These are phyloP conservation scores for Criorhina ranunculi DNA, from an alignment of 2,888 invertebrate species.

Conservation along the genomic window DNA sequence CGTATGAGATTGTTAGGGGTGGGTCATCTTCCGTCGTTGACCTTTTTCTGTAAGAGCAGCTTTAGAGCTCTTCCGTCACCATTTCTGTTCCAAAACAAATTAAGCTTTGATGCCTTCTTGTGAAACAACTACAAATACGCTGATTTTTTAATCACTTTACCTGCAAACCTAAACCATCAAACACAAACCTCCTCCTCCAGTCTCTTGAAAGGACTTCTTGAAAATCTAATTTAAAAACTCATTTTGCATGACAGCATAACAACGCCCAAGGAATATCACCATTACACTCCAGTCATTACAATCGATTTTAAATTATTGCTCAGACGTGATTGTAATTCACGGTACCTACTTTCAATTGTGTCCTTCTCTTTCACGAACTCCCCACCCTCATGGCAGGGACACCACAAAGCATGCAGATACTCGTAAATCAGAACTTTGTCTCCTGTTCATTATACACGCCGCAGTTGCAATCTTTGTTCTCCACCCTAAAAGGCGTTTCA, in stretches of 20 bases:
- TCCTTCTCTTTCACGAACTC: constrained; percentile 33
- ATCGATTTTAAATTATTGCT: constrained; percentile 82
- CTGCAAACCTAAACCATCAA: too few relatives aligned
- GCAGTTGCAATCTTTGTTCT: constrained; percentile 37
- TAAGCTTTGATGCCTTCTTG: too few relatives aligned
- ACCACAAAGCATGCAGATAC: constrained; percentile 12
- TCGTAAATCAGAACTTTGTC: constrained; percentile 30
- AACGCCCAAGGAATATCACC: constrained; percentile 21
- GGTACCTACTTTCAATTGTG: constrained; percentile 57
- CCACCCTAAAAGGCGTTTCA: constrained; percentile 62
- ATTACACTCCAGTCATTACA: constrained; percentile 80
- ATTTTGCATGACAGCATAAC: constrained; percentile 46
- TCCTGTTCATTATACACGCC: constrained; percentile 20
- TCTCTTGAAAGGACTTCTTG: constrained; percentile 79
- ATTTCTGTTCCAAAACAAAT: too few relatives aligned
- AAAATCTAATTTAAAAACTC: constrained; percentile 63
- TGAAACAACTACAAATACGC: too few relatives aligned
- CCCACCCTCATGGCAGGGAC: constrained; percentile 16
- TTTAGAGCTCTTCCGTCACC: too few relatives aligned
- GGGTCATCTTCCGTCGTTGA: too few relatives aligned
- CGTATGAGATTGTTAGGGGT: too few relatives aligned
- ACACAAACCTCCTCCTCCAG: not conserved
- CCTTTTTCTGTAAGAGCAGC: too few relatives aligned
- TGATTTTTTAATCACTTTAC: too few relatives aligned
- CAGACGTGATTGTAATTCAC: constrained; percentile 83